phyloP scores from a whole-genome alignment of 2,797 vertebrate genomes.

The Buphagus erythrorhynchus region DNA sequence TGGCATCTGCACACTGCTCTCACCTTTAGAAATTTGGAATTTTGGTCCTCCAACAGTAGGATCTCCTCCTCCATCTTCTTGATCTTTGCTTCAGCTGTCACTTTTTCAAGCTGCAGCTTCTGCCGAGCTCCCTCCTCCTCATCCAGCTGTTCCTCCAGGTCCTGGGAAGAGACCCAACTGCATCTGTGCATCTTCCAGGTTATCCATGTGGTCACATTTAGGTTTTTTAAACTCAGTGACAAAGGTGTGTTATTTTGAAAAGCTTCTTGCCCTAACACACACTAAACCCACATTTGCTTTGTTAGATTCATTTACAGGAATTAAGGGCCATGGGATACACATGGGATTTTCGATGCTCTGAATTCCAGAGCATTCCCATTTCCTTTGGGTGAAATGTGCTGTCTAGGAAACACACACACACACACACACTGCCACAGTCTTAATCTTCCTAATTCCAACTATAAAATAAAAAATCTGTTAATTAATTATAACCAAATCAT shows the following conservation, averaged over 20 bases:
- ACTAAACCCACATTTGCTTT: background rate
- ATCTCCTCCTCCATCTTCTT: slow-evolving; percentile 99
- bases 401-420: background rate
- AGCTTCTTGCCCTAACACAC: background rate
- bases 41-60: slow-evolving; percentile 93
- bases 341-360: background rate
- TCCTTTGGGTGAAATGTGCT: background rate
- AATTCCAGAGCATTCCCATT: background rate
- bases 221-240: background rate
- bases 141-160: slow-evolving; percentile 95
- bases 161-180: slow-evolving; percentile 71
- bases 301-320: background rate
- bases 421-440: background rate
- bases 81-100: slow-evolving; percentile 95
- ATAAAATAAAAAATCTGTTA: background rate
- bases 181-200: background rate
- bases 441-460: background rate
- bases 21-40: slow-evolving; percentile 96
- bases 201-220: accelerated
- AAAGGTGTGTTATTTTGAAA: background rate
- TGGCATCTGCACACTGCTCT: background rate
- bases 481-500: background rate
- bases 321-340: background rate
- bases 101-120: slow-evolving; percentile 96
- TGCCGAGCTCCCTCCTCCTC: slow-evolving; percentile 96